These are phyloP conservation scores for Drosophila repletoides DNA, from an alignment of 1,140 invertebrate genomes.

Conservation along the genomic window DNA sequence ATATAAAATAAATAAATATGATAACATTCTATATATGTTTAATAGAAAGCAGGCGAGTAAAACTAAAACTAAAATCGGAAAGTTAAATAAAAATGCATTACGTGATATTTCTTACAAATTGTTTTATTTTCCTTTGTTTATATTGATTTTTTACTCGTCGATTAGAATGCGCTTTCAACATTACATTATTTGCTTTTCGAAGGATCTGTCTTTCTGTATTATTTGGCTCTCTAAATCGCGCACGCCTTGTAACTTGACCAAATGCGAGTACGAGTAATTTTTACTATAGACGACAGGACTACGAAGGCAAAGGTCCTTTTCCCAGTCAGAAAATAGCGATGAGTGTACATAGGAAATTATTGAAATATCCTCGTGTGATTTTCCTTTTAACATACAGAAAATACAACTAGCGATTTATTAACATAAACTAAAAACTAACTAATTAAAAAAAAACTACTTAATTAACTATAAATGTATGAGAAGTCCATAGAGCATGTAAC, in stretches of 20 bases:
- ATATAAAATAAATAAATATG: constrained; percentile 30
- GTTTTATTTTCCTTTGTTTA: constrained; percentile 49
- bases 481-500: constrained; percentile 69
- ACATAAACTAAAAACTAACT: constrained; percentile 21
- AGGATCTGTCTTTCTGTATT: too few species aligned
- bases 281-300: constrained; percentile 28
- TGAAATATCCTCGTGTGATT: constrained; percentile 66
- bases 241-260: constrained; percentile 67
- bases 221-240: constrained; percentile 7
- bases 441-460: constrained; percentile 36
- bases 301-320: too few species aligned
- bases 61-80: constrained; percentile 43
- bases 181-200: too few species aligned
- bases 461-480: constrained; percentile 46
- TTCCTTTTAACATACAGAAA: constrained; percentile 69
- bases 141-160: not conserved
- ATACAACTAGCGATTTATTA: constrained; percentile 60
- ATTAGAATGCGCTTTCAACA: not conserved
- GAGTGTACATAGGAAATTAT: constrained; percentile 61
- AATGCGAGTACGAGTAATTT: constrained; percentile 38
- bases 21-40: constrained; percentile 15
- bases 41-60: constrained; percentile 41
- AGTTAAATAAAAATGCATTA: constrained; percentile 75
- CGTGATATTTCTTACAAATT: constrained; percentile 77
- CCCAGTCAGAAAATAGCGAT: too few species aligned